Conservation (phyloP, 2,797 vertebrate genomes). For the Emys orbicularis region DNA sequence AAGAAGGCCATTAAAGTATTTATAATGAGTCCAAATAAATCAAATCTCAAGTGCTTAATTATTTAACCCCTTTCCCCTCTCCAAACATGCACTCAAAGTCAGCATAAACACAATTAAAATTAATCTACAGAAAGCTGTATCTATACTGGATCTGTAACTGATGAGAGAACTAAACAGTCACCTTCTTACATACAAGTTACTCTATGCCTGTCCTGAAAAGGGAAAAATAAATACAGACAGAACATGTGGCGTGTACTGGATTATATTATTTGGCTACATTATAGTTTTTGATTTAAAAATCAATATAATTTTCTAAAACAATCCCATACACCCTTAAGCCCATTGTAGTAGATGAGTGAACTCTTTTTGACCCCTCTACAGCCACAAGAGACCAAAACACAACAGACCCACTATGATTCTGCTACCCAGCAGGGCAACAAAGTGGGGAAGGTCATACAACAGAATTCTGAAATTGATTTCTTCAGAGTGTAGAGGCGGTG, state of each 20-base stretch:
- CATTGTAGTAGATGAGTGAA: neutral
- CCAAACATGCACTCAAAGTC: constrained; percentile 5
- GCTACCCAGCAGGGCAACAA: neutral
- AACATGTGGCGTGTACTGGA: neutral
- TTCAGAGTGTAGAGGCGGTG: neutral
- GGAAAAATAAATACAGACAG: neutral
- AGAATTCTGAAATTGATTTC: neutral
- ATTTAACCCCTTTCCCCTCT: neutral
- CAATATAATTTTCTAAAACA: neutral
- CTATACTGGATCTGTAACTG: neutral
- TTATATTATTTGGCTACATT: neutral
- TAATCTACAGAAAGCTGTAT: neutral
- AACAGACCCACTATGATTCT: neutral
- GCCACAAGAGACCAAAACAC: neutral
- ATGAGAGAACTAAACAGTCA: neutral
- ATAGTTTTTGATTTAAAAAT: neutral
- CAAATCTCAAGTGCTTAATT: constrained; percentile 30
- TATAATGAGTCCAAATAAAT: neutral
- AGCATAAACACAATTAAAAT: constrained; percentile 4
- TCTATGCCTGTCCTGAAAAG: neutral
- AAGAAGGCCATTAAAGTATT: neutral
- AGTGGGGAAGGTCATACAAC: neutral
- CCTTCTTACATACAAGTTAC: neutral
- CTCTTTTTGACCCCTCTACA: neutral
- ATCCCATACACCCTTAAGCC: accelerated